Evolutionary conservation across 2,888 invertebrate species (phyloP).

Genomic region (Dorcus parallelipipedus): DNA sequence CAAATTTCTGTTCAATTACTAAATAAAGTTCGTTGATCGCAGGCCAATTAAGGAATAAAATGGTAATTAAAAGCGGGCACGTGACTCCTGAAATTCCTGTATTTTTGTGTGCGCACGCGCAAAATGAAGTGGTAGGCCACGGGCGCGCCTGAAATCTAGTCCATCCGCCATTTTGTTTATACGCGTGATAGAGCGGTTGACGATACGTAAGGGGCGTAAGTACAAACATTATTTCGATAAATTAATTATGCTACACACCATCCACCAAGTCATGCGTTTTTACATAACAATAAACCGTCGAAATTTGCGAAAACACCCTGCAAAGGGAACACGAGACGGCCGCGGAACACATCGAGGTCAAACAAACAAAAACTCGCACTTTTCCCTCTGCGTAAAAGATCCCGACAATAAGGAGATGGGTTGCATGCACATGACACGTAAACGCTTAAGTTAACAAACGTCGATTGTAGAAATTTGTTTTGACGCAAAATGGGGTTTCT

Average conservation of each 20-base stretch:
- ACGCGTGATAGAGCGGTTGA: slow-evolving; percentile 47
- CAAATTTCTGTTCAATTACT: too few relatives aligned
- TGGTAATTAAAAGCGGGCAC: too few relatives aligned
- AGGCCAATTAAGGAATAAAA: too few relatives aligned
- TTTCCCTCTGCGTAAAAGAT: too few relatives aligned
- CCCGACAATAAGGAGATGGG: too few relatives aligned
- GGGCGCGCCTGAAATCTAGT: slow-evolving; percentile 45
- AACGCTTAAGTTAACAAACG: too few relatives aligned
- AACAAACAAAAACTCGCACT: not conserved
- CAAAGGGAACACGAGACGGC: not conserved
- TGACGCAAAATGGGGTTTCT: not conserved
- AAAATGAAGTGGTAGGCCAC: too few relatives aligned
- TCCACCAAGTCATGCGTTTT: slow-evolving; percentile 12
- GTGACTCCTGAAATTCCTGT: too few relatives aligned
- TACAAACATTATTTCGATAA: slow-evolving; percentile 22
- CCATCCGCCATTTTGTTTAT: slow-evolving; percentile 45
- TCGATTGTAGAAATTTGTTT: too few relatives aligned
- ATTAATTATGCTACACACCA: slow-evolving; percentile 19
- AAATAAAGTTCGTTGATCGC: too few relatives aligned
- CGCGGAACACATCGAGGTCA: not conserved
- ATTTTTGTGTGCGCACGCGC: too few relatives aligned
- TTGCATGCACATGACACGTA: too few relatives aligned
- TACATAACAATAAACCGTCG: not conserved
- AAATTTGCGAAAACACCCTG: not conserved
- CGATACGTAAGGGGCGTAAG: slow-evolving; percentile 48